Evolutionary conservation across 30 jellyfish, hydroid and myxozoan genomes (phyloP).

Genomic region (Morbakka virulenta): DNA sequence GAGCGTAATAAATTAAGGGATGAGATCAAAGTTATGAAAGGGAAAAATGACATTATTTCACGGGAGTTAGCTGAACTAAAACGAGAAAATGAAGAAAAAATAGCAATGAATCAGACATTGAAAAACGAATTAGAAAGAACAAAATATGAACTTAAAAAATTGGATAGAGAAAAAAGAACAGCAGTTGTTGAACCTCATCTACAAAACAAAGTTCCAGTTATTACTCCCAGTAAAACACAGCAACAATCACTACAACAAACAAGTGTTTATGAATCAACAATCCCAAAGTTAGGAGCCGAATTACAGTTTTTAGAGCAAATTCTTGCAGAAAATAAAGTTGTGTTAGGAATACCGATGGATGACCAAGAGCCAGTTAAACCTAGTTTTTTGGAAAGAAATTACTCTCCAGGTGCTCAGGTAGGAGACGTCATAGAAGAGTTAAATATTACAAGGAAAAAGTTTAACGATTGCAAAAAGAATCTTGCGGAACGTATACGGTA

Average conservation of each 20-base stretch:
- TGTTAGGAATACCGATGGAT: too few species aligned
- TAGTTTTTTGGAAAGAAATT: too few species aligned
- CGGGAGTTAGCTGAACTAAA: constrained; percentile 41
- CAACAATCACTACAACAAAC: constrained; percentile 5
- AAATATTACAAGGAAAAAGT: too few species aligned
- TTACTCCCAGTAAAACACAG: constrained; percentile 43
- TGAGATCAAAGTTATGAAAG: constrained; percentile 37
- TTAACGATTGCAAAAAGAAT: too few species aligned
- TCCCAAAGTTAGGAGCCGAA: constrained; percentile 64
- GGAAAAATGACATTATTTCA: constrained; percentile 47
- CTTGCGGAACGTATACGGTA: too few species aligned
- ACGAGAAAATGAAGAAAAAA: constrained; percentile 19
- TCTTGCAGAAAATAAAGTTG: constrained; percentile 42
- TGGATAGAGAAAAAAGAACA: constrained; percentile 55
- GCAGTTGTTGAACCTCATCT: constrained; percentile 77
- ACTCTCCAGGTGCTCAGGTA: too few species aligned
- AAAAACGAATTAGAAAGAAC: constrained; percentile 52
- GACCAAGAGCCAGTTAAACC: too few species aligned
- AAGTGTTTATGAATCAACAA: constrained; percentile 48
- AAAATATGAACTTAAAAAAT: constrained; percentile 50
- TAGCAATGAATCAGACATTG: constrained; percentile 46
- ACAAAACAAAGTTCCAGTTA: neutral
- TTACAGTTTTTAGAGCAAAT: constrained; percentile 46
- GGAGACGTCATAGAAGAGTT: too few species aligned
- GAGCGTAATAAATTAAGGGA: constrained; percentile 69